A percentile compares a stretch with the other conserved stretches of the same genome.
These are phyloP conservation scores for Lycocerus yunnanus DNA, from an alignment of 2,888 invertebrate genomes.

Conservation along the genomic window DNA sequence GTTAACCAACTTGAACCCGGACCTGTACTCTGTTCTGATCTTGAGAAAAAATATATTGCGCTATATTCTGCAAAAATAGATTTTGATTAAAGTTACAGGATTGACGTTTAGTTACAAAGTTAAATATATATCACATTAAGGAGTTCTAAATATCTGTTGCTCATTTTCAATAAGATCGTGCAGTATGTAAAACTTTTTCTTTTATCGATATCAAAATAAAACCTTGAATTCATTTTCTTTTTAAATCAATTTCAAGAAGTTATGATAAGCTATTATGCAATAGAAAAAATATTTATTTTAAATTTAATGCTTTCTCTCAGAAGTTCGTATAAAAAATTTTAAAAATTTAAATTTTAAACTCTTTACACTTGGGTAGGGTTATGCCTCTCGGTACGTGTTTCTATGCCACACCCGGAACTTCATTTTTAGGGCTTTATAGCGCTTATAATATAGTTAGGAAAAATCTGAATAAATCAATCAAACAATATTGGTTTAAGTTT, in stretches of 20 bases:
- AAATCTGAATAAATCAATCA: no score
- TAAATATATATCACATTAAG: neutral
- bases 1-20: conserved; percentile 21
- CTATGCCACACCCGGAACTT: no score
- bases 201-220: neutral
- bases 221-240: neutral
- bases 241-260: neutral
- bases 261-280: neutral
- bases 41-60: conserved; percentile 8
- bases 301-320: no score
- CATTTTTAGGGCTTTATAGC: no score
- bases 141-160: neutral
- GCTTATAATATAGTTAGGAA: no score
- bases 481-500: no score
- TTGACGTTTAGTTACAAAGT: neutral
- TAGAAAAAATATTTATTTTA: neutral
- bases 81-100: neutral
- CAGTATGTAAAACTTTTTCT: neutral
- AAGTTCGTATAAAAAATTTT: no score
- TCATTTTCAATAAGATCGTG: neutral
- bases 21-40: conserved; percentile 21
- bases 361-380: no score
- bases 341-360: no score
- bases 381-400: no score
- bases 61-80: conserved; percentile 5